Conservation (phyloP, 2,888 invertebrate genomes). For the Eupithecia subfuscata region DNA sequence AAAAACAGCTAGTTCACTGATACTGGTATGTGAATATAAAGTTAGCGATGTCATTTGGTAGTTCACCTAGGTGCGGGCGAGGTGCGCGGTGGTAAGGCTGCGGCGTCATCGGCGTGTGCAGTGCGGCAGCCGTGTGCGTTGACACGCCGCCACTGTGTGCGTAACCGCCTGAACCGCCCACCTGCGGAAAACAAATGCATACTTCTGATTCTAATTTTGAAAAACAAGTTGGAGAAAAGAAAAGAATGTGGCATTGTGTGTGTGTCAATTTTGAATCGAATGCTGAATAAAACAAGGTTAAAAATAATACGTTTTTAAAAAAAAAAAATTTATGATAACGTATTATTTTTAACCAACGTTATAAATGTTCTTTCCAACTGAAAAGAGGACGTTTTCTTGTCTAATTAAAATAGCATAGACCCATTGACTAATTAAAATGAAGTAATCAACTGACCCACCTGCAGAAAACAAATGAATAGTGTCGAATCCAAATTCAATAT, state of each 20-base stretch:
- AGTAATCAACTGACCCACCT: too few relatives aligned
- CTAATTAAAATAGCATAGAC: neutral
- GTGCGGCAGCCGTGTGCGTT: constrained; percentile 74
- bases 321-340: too few relatives aligned
- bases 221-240: neutral
- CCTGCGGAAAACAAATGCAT: constrained; percentile 32
- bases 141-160: constrained; percentile 72
- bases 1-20: constrained; percentile 10
- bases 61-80: constrained; percentile 73
- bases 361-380: neutral
- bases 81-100: constrained; percentile 79
- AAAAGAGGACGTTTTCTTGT: neutral
- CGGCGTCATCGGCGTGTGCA: constrained; percentile 84
- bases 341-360: too few relatives aligned
- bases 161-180: constrained; percentile 74
- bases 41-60: constrained; percentile 22
- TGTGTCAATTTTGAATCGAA: neutral
- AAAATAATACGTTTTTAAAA: neutral
- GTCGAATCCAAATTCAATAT: too few relatives aligned
- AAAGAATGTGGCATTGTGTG: neutral
- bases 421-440: too few relatives aligned
- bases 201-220: neutral
- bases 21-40: constrained; percentile 19
- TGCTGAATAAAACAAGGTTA: neutral
- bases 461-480: too few relatives aligned